Evolutionary conservation across 1,140 invertebrate genomes (phyloP), one percentile per base, ranked within the genome.

Genomic region (Spodoptera litura): DNA sequence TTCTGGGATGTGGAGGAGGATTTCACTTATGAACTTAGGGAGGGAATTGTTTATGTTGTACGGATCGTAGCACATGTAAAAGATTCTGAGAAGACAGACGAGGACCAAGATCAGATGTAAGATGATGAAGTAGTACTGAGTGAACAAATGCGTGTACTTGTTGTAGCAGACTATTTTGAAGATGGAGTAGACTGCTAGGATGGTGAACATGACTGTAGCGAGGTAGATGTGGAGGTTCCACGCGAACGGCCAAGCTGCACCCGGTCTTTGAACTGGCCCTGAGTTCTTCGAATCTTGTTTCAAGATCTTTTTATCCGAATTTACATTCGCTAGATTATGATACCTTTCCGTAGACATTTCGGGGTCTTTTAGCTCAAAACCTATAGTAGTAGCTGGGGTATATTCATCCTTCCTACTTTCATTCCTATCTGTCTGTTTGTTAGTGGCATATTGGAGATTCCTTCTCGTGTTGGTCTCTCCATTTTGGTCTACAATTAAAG

Each of bases 181-280:
- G 35, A 98, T 96, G 1, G 97, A 98, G 88, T 97, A 98, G 2
- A 98, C 95, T 0, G 97, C 97, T 82, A 99, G 93, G 9, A 98
- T 91, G 0, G 97, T 96, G 87, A 98, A 99, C 82, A 98, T 95
- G 12, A 97, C 96, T 0, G 97, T 98, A 0, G 97, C 97, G 11
- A 97, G 89, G 94, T 99, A 99, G 1, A 98, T 97, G 86, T 99
- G 98, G 12, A 98, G 95, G 81, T 98, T 97, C 98, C 98, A 98
- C 2, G 97, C 97, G 83, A 98, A 96, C 0, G 96, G 96, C 97
- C 97, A 97, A 0, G 96, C 96, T 12, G 94, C 95, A 74, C 95
- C 95, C 2, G 89, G 82, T 20, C 91, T 87, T 75, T 93, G 90
- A 0, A 94, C 85, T 0, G 90, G 89, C 4, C 86, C 91, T 38